These are phyloP conservation scores for Mayetiola destructor DNA, from an alignment of 2,888 invertebrate genomes.

Conservation along the genomic window DNA sequence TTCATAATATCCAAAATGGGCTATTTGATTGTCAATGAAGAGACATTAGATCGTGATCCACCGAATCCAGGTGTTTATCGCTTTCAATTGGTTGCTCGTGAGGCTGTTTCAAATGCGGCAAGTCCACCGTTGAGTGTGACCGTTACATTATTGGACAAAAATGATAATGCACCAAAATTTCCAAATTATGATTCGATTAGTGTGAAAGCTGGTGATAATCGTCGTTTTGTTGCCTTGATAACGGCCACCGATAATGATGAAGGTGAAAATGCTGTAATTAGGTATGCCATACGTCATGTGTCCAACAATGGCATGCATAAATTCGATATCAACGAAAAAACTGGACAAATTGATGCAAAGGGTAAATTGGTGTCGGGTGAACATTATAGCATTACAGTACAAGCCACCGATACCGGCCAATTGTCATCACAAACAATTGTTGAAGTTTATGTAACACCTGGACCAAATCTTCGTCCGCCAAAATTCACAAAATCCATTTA, in stretches of 20 bases:
- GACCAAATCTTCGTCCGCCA: slow-evolving; percentile 67
- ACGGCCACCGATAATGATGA: slow-evolving; percentile 70
- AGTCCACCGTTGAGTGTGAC: slow-evolving; percentile 68
- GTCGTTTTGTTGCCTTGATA: slow-evolving; percentile 54
- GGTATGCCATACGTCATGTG: slow-evolving; percentile 77
- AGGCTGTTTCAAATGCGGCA: slow-evolving; percentile 61
- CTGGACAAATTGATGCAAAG: slow-evolving; percentile 63
- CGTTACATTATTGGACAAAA: slow-evolving; percentile 64
- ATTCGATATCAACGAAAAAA: slow-evolving; percentile 66
- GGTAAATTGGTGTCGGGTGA: slow-evolving; percentile 72
- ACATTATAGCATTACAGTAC: slow-evolving; percentile 75
- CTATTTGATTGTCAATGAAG: slow-evolving; percentile 62
- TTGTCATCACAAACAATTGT: slow-evolving; percentile 72
- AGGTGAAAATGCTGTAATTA: slow-evolving; percentile 66
- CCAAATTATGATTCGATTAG: slow-evolving; percentile 66
- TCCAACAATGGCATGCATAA: slow-evolving; percentile 80
- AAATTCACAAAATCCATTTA: slow-evolving; percentile 68
- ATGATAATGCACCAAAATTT: slow-evolving; percentile 73
- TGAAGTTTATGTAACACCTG: slow-evolving; percentile 69
- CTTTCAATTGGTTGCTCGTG: slow-evolving; percentile 78
- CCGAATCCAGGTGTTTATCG: slow-evolving; percentile 71
- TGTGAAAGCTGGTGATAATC: slow-evolving; percentile 62
- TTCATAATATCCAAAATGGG: slow-evolving; percentile 65
- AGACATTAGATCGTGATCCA: slow-evolving; percentile 71
- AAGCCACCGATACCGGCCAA: slow-evolving; percentile 67